Percentiles rank a stretch among this genome's conserved stretches.
phyloP scores from a whole-genome alignment of 2,888 invertebrate species.

The Gnatocerus cornutus region DNA sequence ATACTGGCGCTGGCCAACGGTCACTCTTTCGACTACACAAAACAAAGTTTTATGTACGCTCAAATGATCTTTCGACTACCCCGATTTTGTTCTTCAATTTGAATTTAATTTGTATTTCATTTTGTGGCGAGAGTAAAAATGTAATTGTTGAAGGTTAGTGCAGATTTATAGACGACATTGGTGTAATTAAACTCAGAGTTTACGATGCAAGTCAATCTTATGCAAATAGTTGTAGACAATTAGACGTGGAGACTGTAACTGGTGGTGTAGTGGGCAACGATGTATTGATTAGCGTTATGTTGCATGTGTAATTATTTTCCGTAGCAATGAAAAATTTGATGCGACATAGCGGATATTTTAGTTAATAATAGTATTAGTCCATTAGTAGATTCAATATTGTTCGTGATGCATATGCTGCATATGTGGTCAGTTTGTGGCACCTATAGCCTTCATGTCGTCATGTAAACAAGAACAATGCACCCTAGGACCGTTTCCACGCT shows the following conservation, averaged over 20 bases:
- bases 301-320: constrained; percentile 34
- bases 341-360: constrained; percentile 43
- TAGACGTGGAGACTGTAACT: not conserved
- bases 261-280: constrained; percentile 12
- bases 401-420: constrained; percentile 51
- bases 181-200: not conserved
- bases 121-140: no score
- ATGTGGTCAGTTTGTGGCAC: constrained; percentile 51
- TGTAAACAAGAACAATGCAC: constrained; percentile 56
- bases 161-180: not conserved
- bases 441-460: constrained; percentile 50
- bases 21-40: constrained; percentile 40
- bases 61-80: constrained; percentile 5
- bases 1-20: constrained; percentile 61
- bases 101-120: not conserved
- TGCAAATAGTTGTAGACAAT: constrained; percentile 8
- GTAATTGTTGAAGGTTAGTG: not conserved
- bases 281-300: constrained; percentile 21
- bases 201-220: constrained; percentile 8
- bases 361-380: constrained; percentile 50
- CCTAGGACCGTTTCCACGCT: constrained; percentile 52
- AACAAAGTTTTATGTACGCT: constrained; percentile 25
- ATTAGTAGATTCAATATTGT: constrained; percentile 50
- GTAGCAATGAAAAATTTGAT: constrained; percentile 32
- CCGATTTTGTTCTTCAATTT: constrained; percentile 6